phyloP scores from a whole-genome alignment of 2,888 invertebrate species.

The Platypus cylindrus region DNA sequence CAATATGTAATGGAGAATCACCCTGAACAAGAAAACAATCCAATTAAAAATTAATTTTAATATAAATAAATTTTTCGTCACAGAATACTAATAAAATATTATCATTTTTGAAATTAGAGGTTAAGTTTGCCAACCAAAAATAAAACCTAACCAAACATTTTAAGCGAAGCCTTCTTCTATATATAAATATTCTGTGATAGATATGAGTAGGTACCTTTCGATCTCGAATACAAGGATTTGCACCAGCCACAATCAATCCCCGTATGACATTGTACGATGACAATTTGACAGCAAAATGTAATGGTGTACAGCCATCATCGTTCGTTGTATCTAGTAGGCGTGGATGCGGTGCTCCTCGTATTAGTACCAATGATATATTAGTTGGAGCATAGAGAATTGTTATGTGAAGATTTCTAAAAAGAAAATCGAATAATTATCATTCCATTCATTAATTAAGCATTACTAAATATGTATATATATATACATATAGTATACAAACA shows the following conservation, averaged over 20 bases:
- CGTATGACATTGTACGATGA: slow-evolving; percentile 61
- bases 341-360: slow-evolving; percentile 65
- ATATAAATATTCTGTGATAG: no score
- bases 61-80: no score
- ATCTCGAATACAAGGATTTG: slow-evolving; percentile 52
- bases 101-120: no score
- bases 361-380: slow-evolving; percentile 60
- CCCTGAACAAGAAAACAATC: slow-evolving; percentile 47
- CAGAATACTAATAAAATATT: no score
- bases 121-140: no score
- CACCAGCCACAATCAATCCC: slow-evolving; percentile 70
- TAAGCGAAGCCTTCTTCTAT: no score
- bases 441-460: background rate
- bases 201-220: no score
- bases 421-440: slow-evolving; percentile 6
- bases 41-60: no score
- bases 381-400: slow-evolving; percentile 66
- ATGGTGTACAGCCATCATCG: slow-evolving; percentile 64
- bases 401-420: slow-evolving; percentile 68
- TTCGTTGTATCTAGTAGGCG: slow-evolving; percentile 68
- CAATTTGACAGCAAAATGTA: slow-evolving; percentile 78
- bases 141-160: no score
- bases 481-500: no score
- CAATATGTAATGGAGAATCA: slow-evolving; percentile 78
- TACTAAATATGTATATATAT: no score